phyloP scores from a whole-genome alignment of 2,888 invertebrate genomes.

The Alloscopus bannaensis region DNA sequence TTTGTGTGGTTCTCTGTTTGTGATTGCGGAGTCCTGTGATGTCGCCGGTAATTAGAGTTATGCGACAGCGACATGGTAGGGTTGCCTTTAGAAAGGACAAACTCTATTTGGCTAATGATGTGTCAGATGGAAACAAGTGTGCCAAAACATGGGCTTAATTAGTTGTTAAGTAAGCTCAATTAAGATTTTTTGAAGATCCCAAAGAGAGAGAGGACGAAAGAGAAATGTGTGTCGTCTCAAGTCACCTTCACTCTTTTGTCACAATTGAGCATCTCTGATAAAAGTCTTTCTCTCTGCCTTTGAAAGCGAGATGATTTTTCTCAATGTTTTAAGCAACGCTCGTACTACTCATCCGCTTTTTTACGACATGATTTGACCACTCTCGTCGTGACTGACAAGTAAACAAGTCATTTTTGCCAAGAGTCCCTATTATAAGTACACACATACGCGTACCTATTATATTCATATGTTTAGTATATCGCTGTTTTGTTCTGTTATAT shows the following conservation, averaged over 20 bases:
- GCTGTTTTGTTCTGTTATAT: neutral
- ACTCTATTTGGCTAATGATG: too few relatives aligned
- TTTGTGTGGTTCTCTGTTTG: too few relatives aligned
- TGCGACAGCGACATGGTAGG: neutral
- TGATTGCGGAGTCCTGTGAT: too few relatives aligned
- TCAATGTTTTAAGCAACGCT: too few relatives aligned
- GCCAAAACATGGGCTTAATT: slow-evolving; percentile 43
- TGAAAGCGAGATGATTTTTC: too few relatives aligned
- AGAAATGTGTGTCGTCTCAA: neutral
- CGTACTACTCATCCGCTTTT: slow-evolving; percentile 39
- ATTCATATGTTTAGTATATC: slow-evolving; percentile 7
- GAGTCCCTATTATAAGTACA: slow-evolving; percentile 31
- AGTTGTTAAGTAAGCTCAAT: slow-evolving; percentile 28
- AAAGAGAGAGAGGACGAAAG: neutral
- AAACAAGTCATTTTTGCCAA: slow-evolving; percentile 40
- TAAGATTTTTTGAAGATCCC: neutral
- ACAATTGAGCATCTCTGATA: slow-evolving; percentile 1
- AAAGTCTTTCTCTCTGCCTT: too few relatives aligned
- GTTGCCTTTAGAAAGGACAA: neutral
- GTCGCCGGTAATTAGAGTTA: too few relatives aligned
- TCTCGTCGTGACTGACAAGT: slow-evolving; percentile 51
- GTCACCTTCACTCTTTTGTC: slow-evolving; percentile 8
- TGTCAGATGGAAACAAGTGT: too few relatives aligned
- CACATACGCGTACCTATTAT: slow-evolving; percentile 13
- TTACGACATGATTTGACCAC: slow-evolving; percentile 47